Percentiles rank a stretch among this genome's conserved stretches.
phyloP scores from a whole-genome alignment of 2,888 invertebrate species.

The Synergus japonicus region DNA sequence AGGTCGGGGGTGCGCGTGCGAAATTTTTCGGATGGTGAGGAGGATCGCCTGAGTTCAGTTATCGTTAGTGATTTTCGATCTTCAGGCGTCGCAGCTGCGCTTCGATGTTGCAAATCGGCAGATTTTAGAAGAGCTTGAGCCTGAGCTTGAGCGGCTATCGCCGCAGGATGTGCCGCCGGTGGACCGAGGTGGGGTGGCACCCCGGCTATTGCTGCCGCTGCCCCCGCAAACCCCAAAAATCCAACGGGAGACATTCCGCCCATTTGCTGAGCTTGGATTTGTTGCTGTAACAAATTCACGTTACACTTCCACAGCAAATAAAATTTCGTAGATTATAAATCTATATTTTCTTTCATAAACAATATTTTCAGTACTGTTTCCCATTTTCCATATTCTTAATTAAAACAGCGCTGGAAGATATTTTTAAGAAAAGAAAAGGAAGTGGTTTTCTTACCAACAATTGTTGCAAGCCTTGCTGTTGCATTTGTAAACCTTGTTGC shows the following conservation, averaged over 20 bases:
- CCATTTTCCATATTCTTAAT: conserved; percentile 4
- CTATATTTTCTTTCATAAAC: background rate
- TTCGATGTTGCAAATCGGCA: conserved; percentile 78
- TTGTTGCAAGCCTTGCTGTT: conserved; percentile 94
- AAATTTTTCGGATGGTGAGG: conserved; percentile 92
- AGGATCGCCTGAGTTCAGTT: conserved; percentile 81
- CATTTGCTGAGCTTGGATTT: conserved; percentile 92
- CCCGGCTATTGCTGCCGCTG: conserved; percentile 78
- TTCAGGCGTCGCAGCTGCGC: conserved; percentile 78
- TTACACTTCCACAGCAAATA: background rate
- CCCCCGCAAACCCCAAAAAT: conserved; percentile 79
- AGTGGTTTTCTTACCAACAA: conserved; percentile 89
- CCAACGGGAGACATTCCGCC: conserved; percentile 78
- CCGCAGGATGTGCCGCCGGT: conserved; percentile 79
- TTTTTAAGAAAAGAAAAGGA: background rate
- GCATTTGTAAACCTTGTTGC: conserved; percentile 83
- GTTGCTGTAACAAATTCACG: conserved; percentile 82
- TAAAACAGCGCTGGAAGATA: background rate
- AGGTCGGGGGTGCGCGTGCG: conserved; percentile 87
- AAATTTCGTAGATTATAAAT: background rate
- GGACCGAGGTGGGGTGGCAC: conserved; percentile 80
- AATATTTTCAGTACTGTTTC: background rate
- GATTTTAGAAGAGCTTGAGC: conserved; percentile 72
- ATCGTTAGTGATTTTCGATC: conserved; percentile 81
- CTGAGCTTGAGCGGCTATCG: conserved; percentile 77